Conservation (phyloP, 2,888 invertebrate species). For the Eueremaeus valkanovi region DNA sequence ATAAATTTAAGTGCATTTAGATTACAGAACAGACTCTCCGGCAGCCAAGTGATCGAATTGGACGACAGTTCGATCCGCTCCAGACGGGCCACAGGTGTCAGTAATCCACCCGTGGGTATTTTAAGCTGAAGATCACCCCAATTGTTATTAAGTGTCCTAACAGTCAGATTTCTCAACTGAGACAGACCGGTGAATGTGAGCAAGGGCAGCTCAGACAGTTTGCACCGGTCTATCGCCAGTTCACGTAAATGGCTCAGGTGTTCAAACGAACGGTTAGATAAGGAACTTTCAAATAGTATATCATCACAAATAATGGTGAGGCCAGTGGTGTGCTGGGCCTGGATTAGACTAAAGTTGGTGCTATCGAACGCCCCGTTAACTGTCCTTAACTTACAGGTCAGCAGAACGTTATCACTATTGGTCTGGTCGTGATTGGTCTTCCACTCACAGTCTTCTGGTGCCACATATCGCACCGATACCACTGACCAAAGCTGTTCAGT, state of each 20-base stretch:
- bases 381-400: constrained; percentile 46
- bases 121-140: constrained; percentile 47
- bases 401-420: constrained; percentile 39
- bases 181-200: constrained; percentile 54
- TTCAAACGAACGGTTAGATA: constrained; percentile 47
- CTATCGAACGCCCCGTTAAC: constrained; percentile 71
- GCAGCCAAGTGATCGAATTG: constrained; percentile 45
- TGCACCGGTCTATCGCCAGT: constrained; percentile 71
- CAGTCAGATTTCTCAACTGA: constrained; percentile 45
- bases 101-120: constrained; percentile 43
- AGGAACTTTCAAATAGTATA: constrained; percentile 46
- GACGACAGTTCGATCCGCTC: constrained; percentile 45
- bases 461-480: constrained; percentile 39
- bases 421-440: neutral
- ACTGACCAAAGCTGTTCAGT: neutral
- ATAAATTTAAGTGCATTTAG: constrained; percentile 44
- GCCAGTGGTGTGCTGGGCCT: constrained; percentile 76
- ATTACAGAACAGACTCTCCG: constrained; percentile 45
- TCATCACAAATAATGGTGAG: constrained; percentile 65
- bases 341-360: constrained; percentile 81
- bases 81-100: constrained; percentile 44
- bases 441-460: constrained; percentile 40
- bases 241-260: constrained; percentile 67
- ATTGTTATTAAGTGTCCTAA: constrained; percentile 47
- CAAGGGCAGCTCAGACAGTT: constrained; percentile 69